Percentiles rank a stretch among this genome's conserved stretches.
These are phyloP conservation scores for Crotalus viridis DNA, from an alignment of 2,113 vertebrate species.

Conservation along the genomic window DNA sequence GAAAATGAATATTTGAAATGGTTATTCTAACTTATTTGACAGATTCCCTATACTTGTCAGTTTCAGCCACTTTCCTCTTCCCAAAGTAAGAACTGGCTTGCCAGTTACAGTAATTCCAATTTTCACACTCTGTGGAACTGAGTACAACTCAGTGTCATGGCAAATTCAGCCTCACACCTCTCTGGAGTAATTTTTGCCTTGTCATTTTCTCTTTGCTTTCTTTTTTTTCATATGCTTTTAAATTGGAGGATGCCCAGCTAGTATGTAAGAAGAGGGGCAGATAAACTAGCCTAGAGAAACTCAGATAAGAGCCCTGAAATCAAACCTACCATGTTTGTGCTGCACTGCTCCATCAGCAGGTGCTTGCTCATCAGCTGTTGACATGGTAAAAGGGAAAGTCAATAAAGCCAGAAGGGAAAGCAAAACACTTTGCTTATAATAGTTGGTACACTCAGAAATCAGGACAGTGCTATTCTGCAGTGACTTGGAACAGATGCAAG, in stretches of 20 bases:
- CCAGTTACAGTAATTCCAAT: not conserved
- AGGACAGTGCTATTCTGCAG: not conserved
- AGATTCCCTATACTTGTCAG: not conserved
- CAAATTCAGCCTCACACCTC: not conserved
- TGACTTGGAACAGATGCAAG: not conserved
- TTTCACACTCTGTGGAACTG: not conserved
- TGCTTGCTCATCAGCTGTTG: not conserved
- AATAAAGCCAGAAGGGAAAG: not conserved
- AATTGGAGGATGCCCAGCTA: not conserved
- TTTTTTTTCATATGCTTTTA: not conserved
- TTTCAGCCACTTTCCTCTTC: not conserved
- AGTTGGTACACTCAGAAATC: not conserved
- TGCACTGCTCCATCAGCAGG: not conserved
- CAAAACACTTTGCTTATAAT: not conserved
- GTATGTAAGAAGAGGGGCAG: not conserved
- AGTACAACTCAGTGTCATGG: not conserved
- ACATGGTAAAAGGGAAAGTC: not conserved
- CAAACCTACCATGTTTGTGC: not conserved
- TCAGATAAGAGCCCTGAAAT: not conserved
- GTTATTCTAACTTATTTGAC: not conserved
- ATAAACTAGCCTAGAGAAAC: not conserved
- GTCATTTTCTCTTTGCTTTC: not conserved
- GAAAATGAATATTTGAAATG: not conserved
- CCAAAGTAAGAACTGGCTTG: not conserved
- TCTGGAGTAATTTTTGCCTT: not conserved